Base-by-base conservation (phyloP, 2,888 invertebrate species). In the Tineola bisselliella region DNA sequence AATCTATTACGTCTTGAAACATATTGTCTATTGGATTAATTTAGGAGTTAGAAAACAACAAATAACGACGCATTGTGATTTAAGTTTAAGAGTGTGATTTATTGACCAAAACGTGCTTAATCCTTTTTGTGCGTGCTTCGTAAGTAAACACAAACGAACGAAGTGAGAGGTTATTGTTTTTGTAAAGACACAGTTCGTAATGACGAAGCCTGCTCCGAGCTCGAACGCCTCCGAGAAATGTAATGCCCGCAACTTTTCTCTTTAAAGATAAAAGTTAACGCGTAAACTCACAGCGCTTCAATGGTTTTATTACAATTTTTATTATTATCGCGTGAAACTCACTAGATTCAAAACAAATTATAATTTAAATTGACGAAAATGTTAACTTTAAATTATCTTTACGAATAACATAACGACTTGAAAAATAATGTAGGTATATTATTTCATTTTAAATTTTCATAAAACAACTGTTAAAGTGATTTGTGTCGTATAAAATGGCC, bases 201-300 rank as follows among this genome's bases (percentile, higher is more conserved):
- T 38, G 44, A 59, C 59, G 59, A 38, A 18, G 43, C 44, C 44
- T 17, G 18, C 6, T 15, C 48, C 48, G 48, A 44, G n/a, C 48
- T 15, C 43, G 44, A 43, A 30, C 60, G 48, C 48, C 44, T 31
- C 48, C 25, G 44, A 79, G 77, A 82, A 81, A 81, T 77, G 62
- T 63, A 63, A 62, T 62, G 74, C 76, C 75, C 75, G 71, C 71
- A 82, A 82, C 78, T 81, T 82, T 79, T 74, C 75, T 77, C 78
- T 77, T 78, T 79, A 78, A 72, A 77, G 77, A 79, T 80, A 81
- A 72, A 81, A 65, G 76, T 79, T 80, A 75, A 77, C 77, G 76
- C 70, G 74, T 74, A 77, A 79, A 79, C 75, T 80, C 74, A 65
- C 64, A 67, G 66, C 67, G 66, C 75, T 71, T 71, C 70, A 71